Evolutionary conservation across 2,113 vertebrate genomes (phyloP), one percentile per base, ranked within the genome.

Genomic region (Ctenomys sociabilis): DNA sequence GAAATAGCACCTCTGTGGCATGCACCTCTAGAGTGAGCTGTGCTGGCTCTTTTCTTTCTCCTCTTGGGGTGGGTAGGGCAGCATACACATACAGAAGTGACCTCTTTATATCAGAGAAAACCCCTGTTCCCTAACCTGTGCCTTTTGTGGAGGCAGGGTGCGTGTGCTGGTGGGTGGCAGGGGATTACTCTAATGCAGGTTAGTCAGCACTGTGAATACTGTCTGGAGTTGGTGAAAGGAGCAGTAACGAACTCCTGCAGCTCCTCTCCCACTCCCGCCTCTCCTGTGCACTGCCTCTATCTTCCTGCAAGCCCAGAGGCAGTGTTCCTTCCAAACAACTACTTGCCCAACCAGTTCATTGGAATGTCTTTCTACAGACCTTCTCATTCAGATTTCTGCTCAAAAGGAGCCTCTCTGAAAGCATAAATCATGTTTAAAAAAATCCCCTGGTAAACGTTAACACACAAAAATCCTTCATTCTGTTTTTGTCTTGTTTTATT

Each of bases 281-380:
- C 77, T 45, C 82, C 78, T 32, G 75, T 9, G 30, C 26, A 40
- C 82, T 63, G 83, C 97, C 92, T 98, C 97, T 97, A 93, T 97
- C 97, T 98, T 96, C 85, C 75, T 54, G 30, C 17, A 75, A 98
- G 97, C 98, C 98, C 97, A 54, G 83, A 97, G 99, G 98, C 4
- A 91, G 61, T 95, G 22, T 40, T 98, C 94, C 97, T 98, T 97
- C 97, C 10, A 6, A 94, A 97, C 97, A 98, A 97, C 90, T 96
- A 97, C 98, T 97, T 88, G 98, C 87, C 97, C 92, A 98, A 99
- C 99, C 99, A 98, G 99, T 99, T 99, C 98, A 94, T 97, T 83
- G 97, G 98, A 99, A 99, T 99, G 98, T 97, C 96, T 98, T 98
- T 98, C 97, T 96, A 81, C 97, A 97, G 97, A 98, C 97, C 90